phyloP scores from a whole-genome alignment of 2,888 invertebrate genomes.

The Synergus itoensis region DNA sequence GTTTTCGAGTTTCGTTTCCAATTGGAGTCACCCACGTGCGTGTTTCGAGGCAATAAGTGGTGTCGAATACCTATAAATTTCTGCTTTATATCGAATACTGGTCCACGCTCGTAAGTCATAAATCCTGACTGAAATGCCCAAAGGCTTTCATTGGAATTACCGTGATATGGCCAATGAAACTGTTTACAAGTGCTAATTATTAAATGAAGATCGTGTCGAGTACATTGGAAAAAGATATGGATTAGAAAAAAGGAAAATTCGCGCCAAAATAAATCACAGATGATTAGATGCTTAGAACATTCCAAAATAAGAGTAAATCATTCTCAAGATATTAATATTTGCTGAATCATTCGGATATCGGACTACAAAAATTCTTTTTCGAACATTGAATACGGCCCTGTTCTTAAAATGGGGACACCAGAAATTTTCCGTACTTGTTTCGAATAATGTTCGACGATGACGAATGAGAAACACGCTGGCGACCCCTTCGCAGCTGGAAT shows the following conservation, averaged over 20 bases:
- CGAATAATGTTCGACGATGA: conserved; percentile 23
- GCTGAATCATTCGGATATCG: not conserved
- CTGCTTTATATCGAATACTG: conserved; percentile 19
- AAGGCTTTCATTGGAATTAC: conserved; percentile 18
- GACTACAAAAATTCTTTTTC: not conserved
- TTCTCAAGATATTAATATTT: not conserved
- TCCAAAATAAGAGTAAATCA: not conserved
- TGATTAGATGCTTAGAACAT: not conserved
- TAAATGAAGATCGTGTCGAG: not conserved
- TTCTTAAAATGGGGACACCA: not conserved
- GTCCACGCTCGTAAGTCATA: conserved; percentile 19
- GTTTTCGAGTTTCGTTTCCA: conserved; percentile 2
- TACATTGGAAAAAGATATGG: not conserved
- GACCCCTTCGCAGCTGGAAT: conserved; percentile 52
- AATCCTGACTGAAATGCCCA: conserved; percentile 21
- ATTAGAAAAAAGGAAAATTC: not conserved
- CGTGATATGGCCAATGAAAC: not conserved
- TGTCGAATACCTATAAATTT: conserved; percentile 31
- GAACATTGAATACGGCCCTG: not conserved
- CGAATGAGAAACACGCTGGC: conserved; percentile 44
- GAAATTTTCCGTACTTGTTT: not conserved
- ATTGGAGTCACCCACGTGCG: conserved; percentile 28
- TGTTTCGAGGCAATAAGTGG: conserved; percentile 25
- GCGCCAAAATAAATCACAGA: not conserved
- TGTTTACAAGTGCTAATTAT: not conserved